phyloP scores from a whole-genome alignment of 1,140 invertebrate species.

The Drosophila miranda region DNA sequence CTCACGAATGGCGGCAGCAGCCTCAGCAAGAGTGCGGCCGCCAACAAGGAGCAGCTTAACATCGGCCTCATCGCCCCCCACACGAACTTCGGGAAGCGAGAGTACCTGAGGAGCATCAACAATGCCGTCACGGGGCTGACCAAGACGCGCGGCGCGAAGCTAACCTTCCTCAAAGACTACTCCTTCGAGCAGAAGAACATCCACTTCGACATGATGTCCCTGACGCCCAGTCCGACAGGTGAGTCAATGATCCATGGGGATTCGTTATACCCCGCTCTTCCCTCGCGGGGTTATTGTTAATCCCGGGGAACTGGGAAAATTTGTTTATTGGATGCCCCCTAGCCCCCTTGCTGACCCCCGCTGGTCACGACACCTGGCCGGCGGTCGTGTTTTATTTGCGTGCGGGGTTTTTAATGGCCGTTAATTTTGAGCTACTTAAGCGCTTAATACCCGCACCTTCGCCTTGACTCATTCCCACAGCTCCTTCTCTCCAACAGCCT shows the following conservation, averaged over 20 bases:
- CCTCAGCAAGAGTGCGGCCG: constrained; percentile 58
- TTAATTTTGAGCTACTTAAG: constrained; percentile 65
- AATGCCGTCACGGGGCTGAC: constrained; percentile 85
- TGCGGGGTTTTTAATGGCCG: constrained; percentile 52
- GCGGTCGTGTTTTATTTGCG: constrained; percentile 45
- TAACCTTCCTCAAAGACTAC: constrained; percentile 86
- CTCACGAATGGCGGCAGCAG: constrained; percentile 69
- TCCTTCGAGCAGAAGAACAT: constrained; percentile 86
- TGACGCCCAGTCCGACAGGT: constrained; percentile 91
- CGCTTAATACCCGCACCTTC: constrained; percentile 29
- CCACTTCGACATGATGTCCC: constrained; percentile 86
- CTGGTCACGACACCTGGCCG: background rate
- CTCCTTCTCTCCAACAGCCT: no score
- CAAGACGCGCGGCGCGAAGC: constrained; percentile 84
- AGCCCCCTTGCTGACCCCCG: background rate
- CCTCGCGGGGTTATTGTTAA: background rate
- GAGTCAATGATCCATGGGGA: constrained; percentile 36
- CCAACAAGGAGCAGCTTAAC: constrained; percentile 82
- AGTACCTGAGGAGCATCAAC: constrained; percentile 87
- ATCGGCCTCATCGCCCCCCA: constrained; percentile 85
- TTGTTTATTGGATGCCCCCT: constrained; percentile 1
- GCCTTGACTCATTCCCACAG: no score
- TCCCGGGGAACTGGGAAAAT: background rate
- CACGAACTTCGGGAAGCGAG: constrained; percentile 84
- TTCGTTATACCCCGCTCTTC: background rate